phyloP scores from a whole-genome alignment of 2,888 invertebrate species.

The Melanchra persicariae region DNA sequence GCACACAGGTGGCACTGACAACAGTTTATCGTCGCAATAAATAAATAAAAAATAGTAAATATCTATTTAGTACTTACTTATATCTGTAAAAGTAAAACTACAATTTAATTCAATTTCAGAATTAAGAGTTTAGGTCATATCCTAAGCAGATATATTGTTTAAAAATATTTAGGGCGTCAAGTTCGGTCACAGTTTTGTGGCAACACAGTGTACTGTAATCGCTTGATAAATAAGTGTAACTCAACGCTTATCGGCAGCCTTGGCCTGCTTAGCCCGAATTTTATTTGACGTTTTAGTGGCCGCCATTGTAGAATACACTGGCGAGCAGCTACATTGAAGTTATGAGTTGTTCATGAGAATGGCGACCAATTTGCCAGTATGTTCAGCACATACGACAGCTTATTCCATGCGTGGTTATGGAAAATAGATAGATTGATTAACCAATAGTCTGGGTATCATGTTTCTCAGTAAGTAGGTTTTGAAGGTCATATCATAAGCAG shows the following conservation, averaged over 20 bases:
- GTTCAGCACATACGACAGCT: neutral
- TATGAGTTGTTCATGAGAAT: conserved; percentile 3
- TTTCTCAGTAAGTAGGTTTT: neutral
- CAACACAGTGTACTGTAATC: conserved; percentile 52
- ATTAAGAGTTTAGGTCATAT: conserved; percentile 12
- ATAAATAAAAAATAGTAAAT: no score
- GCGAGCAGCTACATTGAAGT: conserved; percentile 14
- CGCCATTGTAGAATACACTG: conserved; percentile 30
- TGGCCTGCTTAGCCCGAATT: conserved; percentile 63
- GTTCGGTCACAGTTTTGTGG: conserved; percentile 40
- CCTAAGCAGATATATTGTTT: conserved; percentile 13
- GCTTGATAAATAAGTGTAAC: conserved; percentile 62
- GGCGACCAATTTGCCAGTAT: neutral
- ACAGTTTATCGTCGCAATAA: no score
- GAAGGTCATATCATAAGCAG: neutral
- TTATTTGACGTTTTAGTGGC: conserved; percentile 49
- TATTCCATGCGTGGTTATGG: neutral
- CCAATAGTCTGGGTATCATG: neutral
- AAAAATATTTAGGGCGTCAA: conserved; percentile 36
- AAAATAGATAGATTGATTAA: neutral
- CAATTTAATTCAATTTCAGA: neutral
- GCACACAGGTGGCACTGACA: no score
- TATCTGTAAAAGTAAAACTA: neutral
- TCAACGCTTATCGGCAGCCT: conserved; percentile 63
- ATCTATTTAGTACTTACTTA: no score